These are phyloP conservation scores for Neotoxoptera formosana DNA, from an alignment of 1,140 invertebrate genomes.

Conservation along the genomic window DNA sequence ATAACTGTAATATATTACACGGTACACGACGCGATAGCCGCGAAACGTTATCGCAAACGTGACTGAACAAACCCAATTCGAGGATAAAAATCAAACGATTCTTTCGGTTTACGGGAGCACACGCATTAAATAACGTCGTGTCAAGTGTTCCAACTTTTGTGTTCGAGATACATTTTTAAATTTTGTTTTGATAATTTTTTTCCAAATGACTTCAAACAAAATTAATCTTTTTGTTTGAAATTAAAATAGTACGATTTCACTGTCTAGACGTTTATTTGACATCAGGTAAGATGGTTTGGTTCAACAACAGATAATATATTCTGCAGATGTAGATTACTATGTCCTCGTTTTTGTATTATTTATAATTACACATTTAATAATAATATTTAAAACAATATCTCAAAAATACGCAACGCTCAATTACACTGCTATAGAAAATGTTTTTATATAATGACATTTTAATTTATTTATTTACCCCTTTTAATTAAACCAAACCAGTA, in stretches of 20 bases:
- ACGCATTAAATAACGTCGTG: background rate
- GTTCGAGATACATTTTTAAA: background rate
- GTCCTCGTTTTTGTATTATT: background rate
- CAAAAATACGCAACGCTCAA: background rate
- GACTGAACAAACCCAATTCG: background rate
- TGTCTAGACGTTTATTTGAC: background rate
- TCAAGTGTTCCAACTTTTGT: background rate
- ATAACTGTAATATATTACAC: background rate
- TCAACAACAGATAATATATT: background rate
- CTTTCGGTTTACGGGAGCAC: background rate
- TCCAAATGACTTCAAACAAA: background rate
- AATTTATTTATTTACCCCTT: background rate
- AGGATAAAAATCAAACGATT: background rate
- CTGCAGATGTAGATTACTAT: background rate
- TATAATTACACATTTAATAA: background rate
- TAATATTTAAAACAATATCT: background rate
- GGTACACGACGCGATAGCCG: background rate
- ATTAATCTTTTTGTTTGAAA: background rate
- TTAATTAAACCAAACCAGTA: background rate
- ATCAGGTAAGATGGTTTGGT: background rate
- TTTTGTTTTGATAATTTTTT: background rate
- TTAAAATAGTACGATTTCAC: background rate
- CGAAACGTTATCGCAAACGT: background rate
- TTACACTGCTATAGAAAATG: background rate
- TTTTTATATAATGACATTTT: background rate